Base-by-base conservation (phyloP, 2,888 invertebrate species). In the Boloria euphrosyne region DNA sequence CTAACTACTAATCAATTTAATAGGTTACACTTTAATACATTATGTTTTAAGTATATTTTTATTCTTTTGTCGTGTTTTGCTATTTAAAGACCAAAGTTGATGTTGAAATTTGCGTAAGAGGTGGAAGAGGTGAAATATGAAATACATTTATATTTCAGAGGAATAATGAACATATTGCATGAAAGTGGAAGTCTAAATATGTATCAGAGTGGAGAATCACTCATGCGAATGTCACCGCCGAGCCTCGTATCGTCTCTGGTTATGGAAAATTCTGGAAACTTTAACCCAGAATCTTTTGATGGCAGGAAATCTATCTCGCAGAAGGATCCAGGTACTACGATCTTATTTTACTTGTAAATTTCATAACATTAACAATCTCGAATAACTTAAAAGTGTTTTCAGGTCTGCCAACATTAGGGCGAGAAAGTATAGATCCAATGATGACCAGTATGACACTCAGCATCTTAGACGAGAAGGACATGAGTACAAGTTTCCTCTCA, bases 161-260 rank as follows among this genome's bases (percentile, higher is more conserved):
- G 90, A 17, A 82, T 93, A 52, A 78, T 84, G 57, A 89, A 83
- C 70, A 80, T 87, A 54, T 74, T 89, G 76, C 85, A 85, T 74
- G 90, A 90, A 49, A 85, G 90, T 1, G 82, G 85, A 17, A 91
- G 90, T 65, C 80, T 91, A 5, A 88, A 86, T 75, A 92, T 92
- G 91, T 91, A 89, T 71, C 89, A 86, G 70, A 91, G 90, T 71
- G 92, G 91, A 0, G 92, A 91, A 67, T 90, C 87, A 0, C 78
- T 91, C 1, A 89, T 90, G 89, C 76, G 90, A 6, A 92, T 82
- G 94, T 94, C 89, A 0, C 94, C 94, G 0, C 94, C 94, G 0
- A 94, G 94, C 73, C 85, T 94, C 27, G 93, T 94, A 16, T 94
- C 94, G 16, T 94, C 94, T 0, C 73, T 92, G 0, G 79, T 91